Base-by-base conservation (phyloP, 2,888 invertebrate species). In the Prenolepis imparis region DNA sequence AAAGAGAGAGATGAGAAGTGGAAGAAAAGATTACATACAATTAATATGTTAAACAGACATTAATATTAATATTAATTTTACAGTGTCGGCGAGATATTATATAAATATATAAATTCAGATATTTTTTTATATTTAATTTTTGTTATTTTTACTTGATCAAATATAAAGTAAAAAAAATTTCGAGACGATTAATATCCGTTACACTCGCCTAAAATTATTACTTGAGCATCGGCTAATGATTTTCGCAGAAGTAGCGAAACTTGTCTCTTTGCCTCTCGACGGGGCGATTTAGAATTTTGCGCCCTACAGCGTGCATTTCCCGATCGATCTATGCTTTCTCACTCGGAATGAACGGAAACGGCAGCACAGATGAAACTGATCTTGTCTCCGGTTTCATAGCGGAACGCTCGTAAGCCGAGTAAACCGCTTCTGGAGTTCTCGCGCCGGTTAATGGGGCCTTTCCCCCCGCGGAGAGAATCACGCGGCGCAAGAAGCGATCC, bases 401-500 rank as follows among this genome's bases (percentile, higher is more conserved):
- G 32, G 39, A 78, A 39, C 32, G 48, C 36, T 32, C 57, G 32
- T 57, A 32, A 24, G 21, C 57, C 32, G 18, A 59, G 44, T 72
- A 59, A 72, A 72, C 78, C 32, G 59, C 73, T 78, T 39, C 70
- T 70, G 59, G 64, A 41, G 57, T 21, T 55, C n/a, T 52, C 28
- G 39, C 24, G 67, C 24, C 55, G 9, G 32, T 80, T 80, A 80
- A 80, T 72, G 24, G 28, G 72, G 57, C 41, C 78, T 78, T 59
- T 70, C 44, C 24, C 44, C 24, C 73, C 41, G 59, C 44, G 73
- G 32, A 80, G 39, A 68, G 68, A 68, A 52, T 77, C 55, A 55
- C 59, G 41, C 41, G 68, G 57, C 59, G 72, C 73, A 72, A 80
- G 78, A 59, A 64, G 72, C 78, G 59, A 80, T 80, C 59, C 32